Base-by-base conservation (phyloP, 1,140 invertebrate genomes). In the Drosophila guanche region DNA sequence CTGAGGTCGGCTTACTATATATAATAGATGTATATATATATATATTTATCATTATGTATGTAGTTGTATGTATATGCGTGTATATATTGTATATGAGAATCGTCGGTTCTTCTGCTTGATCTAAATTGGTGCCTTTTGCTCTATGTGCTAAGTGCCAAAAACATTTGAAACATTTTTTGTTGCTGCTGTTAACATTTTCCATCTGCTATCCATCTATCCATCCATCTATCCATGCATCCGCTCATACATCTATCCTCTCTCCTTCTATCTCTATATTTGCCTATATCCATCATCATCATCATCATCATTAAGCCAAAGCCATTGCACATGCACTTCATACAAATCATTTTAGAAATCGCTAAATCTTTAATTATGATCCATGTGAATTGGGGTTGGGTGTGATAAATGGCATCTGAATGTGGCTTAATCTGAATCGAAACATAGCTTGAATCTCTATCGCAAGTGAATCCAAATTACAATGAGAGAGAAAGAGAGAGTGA, bases 101-200 rank as follows among this genome's bases (percentile, higher is more conserved):
- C 76, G 45, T 85, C 66, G 55, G 40, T 60, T 81, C 63, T 47
- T 83, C 58, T 47, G 63, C 59, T 85, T 83, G 67, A 65, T 75
- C 65, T 76, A 84, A 85, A 75, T 84, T 85, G 79, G 63, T 83
- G 79, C 70, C 53, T 74, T 78, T 57, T 77, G 73, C 25, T 79
- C 71, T 79, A 85, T 63, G 80, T 83, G 76, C 79, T 83, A 81
- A 59, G 79, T 83, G 79, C 79, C 78, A 54, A 68, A 79, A 85
- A 60, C 77, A 85, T 85, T 65, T 85, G 80, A 85, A 84, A 84
- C 79, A 76, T 79, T 75, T 63, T 70, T 70, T 65, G 71, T 66
- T 79, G 65, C 61, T 55, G 69, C 63, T 78, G 74, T 67, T 79
- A 84, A 79, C 79, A 70, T 71, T 71, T 63, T 48, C 45, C 74